Percentiles rank a stretch among this genome's conserved stretches.
These are phyloP conservation scores for cat (Felis catus) DNA, from an alignment of 2,113 vertebrate genomes.

Conservation along the genomic window DNA sequence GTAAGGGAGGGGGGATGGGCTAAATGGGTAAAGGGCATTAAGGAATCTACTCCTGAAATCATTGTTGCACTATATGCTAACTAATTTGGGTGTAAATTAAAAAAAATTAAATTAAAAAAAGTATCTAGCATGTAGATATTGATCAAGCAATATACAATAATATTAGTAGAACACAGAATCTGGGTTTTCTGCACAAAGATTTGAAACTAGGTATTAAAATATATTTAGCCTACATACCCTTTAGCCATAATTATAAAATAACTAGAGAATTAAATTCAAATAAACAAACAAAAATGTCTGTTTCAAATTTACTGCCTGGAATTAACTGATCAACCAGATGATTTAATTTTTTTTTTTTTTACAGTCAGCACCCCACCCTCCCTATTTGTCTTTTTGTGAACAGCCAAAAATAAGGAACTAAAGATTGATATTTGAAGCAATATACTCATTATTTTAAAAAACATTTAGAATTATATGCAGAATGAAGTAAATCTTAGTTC, in stretches of 20 bases:
- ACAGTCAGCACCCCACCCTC: background rate
- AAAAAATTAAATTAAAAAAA: background rate
- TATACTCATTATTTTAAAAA: background rate
- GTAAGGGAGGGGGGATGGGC: too few relatives aligned
- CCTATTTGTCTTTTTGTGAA: background rate
- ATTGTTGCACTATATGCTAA: too few relatives aligned
- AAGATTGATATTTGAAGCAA: background rate
- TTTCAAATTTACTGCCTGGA: background rate
- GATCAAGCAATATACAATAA: background rate
- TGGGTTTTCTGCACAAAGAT: background rate
- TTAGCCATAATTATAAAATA: conserved; percentile 2
- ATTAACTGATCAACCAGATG: background rate
- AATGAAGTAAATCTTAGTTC: background rate
- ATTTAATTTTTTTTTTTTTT: background rate
- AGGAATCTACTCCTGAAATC: too few relatives aligned
- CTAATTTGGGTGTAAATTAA: too few relatives aligned
- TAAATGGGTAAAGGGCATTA: too few relatives aligned
- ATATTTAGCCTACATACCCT: background rate
- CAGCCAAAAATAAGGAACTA: background rate
- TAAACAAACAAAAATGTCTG: background rate
- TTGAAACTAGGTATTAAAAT: background rate
- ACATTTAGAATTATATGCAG: background rate
- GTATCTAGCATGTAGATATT: background rate
- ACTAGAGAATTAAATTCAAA: background rate
- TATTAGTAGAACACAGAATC: background rate